Base-by-base conservation (phyloP, 2,888 invertebrate species). In the Acanthosepion esculentum region DNA sequence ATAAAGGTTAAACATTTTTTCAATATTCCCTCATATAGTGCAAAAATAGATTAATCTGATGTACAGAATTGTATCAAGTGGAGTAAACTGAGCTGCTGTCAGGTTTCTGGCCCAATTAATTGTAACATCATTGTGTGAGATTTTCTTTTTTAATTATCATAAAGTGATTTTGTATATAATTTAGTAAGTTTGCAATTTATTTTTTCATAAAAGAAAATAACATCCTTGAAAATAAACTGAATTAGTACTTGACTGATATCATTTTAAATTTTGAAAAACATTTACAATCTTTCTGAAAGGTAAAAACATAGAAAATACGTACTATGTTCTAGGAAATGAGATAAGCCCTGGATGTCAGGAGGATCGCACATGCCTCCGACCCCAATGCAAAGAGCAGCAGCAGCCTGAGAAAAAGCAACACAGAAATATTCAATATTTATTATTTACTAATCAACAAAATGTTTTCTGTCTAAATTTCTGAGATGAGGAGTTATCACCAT, bases 301-400 rank as follows among this genome's bases (percentile, higher is more conserved):
- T 8, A 78, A 33, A n/a, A 78, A 78, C n/a, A 33, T n/a, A 78
- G 4, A 94, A 53, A 92, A 50, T 64, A 96, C 97, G 96, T 96
- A 97, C 97, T 97, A 95, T 97, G 97, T 95, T 97, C 97, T 53
- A 97, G 95, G 94, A 97, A 97, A 95, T 97, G 97, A 41, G 97
- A 97, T 95, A 97, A 96, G 12, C 97, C 97, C 91, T 97, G 97
- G 29, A 97, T 96, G 94, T 97, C 96, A n/a, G 95, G 95, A 20
- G 97, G 97, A 94, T 97, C 97, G 94, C 95, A 96, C 95, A 97
- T 97, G 95, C 97, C 97, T 20, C 97, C 97, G 48, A 96, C 96
- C 64, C 96, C 96, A 94, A 97, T 95, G 96, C 97, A 97, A 48
- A 97, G 95, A 7, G 96, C 96, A 50, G 96, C 97, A 59, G 97